These are phyloP conservation scores for Drosophila pseudoananassae DNA, from an alignment of 1,140 invertebrate genomes.

Conservation along the genomic window DNA sequence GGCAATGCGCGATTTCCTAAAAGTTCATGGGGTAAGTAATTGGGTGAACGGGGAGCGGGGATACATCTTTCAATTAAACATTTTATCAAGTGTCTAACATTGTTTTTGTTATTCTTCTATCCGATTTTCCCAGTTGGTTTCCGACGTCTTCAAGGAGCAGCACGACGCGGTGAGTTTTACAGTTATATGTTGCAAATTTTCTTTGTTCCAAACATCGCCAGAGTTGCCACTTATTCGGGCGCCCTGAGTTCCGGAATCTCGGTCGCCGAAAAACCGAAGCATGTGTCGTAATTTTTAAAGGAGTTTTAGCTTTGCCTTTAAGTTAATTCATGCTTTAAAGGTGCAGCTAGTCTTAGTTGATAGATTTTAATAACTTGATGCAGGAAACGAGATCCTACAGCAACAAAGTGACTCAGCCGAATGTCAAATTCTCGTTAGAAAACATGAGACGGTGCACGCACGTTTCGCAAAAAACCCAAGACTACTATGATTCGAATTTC, in stretches of 20 bases:
- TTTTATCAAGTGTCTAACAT: conserved; percentile 8
- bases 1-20: conserved; percentile 72
- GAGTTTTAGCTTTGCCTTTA: neutral
- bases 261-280: neutral
- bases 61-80: neutral
- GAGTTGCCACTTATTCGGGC: neutral
- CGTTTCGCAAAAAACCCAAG: neutral
- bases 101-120: conserved; percentile 2
- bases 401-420: too few species aligned
- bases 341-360: neutral
- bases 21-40: conserved; percentile 76
- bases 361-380: neutral
- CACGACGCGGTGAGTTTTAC: conserved; percentile 68
- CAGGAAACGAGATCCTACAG: neutral
- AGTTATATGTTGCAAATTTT: neutral
- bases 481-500: neutral
- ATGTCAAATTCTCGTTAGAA: neutral
- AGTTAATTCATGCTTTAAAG: neutral
- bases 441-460: neutral
- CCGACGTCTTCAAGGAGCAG: conserved; percentile 75
- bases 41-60: conserved; percentile 3
- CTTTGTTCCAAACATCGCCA: neutral
- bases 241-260: neutral
- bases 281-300: neutral
- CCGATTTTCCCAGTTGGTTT: conserved; percentile 57